These are phyloP conservation scores for Lemur catta DNA, from an alignment of 2,797 vertebrate species.

Conservation along the genomic window DNA sequence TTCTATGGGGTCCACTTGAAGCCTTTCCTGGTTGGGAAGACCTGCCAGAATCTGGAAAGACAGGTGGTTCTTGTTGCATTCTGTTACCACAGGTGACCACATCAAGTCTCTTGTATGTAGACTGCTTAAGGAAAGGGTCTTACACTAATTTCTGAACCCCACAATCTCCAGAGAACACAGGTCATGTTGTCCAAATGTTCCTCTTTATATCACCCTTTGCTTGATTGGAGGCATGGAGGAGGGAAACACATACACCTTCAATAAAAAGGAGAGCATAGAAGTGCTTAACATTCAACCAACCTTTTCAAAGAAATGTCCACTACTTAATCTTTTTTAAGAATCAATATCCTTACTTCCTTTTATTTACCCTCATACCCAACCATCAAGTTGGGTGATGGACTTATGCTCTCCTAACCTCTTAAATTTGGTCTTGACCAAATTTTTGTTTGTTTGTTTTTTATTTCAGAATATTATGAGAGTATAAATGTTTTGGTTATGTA, in stretches of 20 bases:
- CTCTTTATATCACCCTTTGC: background rate
- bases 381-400: background rate
- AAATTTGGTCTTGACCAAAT: background rate
- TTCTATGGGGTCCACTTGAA: background rate
- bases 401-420: background rate
- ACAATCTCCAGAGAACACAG: background rate
- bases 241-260: background rate
- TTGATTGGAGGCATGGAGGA: background rate
- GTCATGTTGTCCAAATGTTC: background rate
- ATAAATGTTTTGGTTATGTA: too few relatives aligned
- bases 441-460: too few relatives aligned
- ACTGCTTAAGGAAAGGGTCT: background rate
- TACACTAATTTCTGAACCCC: background rate
- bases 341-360: background rate
- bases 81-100: rapidly evolving
- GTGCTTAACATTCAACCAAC: background rate
- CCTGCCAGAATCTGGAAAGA: background rate
- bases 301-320: background rate
- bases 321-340: background rate
- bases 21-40: background rate
- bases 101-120: background rate
- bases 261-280: background rate
- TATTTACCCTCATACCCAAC: background rate
- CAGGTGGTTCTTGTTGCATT: background rate
- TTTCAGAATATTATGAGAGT: too few relatives aligned